Conservation (phyloP, 2,888 invertebrate genomes). For the Leucophenga maculata region DNA sequence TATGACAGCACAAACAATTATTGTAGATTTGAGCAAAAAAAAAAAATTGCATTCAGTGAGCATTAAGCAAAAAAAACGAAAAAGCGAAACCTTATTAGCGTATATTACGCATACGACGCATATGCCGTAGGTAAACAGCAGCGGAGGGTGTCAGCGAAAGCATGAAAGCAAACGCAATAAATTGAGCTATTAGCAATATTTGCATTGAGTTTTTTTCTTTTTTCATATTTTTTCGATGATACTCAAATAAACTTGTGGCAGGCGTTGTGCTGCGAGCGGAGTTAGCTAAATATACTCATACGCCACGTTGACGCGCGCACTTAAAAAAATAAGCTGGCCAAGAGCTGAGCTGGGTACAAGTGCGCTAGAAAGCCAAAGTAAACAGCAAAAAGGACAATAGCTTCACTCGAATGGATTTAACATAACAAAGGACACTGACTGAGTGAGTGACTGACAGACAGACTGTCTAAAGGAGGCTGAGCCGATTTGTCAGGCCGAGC, state of each 20-base stretch:
- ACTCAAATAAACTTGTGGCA: not conserved
- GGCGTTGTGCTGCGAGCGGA: not conserved
- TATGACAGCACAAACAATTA: not conserved
- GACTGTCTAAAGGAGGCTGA: too few species aligned
- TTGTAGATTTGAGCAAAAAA: not conserved
- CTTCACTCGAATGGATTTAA: not conserved
- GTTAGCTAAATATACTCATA: not conserved
- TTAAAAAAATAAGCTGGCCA: slow-evolving; percentile 1
- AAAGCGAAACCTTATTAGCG: too few species aligned
- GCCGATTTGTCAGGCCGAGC: too few species aligned
- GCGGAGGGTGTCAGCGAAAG: not conserved
- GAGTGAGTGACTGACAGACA: too few species aligned
- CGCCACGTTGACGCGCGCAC: not conserved
- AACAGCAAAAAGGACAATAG: slow-evolving; percentile 19
- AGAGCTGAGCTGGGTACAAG: not conserved
- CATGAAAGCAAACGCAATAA: not conserved
- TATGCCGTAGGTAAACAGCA: not conserved
- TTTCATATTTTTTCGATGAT: not conserved
- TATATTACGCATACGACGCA: not conserved
- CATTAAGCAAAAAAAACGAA: too few species aligned
- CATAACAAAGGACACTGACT: too few species aligned
- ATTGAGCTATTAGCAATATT: slow-evolving; percentile 19
- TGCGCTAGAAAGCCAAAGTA: not conserved
- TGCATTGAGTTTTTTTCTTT: not conserved
- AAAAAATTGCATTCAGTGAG: slow-evolving; percentile 11